Conservation (phyloP, 2,888 invertebrate genomes). For the Andrena minutula region DNA sequence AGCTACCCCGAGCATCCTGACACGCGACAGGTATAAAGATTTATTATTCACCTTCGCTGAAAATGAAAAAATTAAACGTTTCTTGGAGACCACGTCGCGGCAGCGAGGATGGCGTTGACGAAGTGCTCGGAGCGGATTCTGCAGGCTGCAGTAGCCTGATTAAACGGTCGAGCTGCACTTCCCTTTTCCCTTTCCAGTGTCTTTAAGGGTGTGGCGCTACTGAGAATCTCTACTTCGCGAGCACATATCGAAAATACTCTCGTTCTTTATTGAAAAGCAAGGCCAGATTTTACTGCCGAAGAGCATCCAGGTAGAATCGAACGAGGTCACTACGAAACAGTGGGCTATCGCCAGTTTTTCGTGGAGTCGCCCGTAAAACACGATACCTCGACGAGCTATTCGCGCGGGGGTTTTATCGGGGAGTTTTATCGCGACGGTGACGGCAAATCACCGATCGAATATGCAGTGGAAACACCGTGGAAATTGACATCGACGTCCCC, state of each 20-base stretch:
- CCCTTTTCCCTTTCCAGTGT: neutral
- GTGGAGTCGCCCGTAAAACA: constrained; percentile 16
- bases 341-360: neutral
- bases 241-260: too few relatives aligned
- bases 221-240: neutral
- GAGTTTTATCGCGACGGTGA: constrained; percentile 43
- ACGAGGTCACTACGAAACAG: too few relatives aligned
- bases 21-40: constrained; percentile 23
- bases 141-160: neutral
- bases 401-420: constrained; percentile 31
- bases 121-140: neutral
- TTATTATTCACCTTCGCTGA: constrained; percentile 42
- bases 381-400: constrained; percentile 23
- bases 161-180: neutral
- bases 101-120: neutral
- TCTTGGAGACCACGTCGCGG: neutral
- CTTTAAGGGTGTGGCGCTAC: neutral
- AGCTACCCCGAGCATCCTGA: constrained; percentile 41
- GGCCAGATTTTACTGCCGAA: too few relatives aligned
- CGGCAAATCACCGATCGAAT: constrained; percentile 60
- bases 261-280: too few relatives aligned
- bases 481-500: constrained; percentile 60
- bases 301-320: too few relatives aligned
- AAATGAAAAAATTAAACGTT: constrained; percentile 45
- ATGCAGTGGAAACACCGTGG: constrained; percentile 52